Percentiles rank a stretch among this genome's conserved stretches.
Conservation (phyloP, 2,797 vertebrate species). For the Simalia tracyae region DNA sequence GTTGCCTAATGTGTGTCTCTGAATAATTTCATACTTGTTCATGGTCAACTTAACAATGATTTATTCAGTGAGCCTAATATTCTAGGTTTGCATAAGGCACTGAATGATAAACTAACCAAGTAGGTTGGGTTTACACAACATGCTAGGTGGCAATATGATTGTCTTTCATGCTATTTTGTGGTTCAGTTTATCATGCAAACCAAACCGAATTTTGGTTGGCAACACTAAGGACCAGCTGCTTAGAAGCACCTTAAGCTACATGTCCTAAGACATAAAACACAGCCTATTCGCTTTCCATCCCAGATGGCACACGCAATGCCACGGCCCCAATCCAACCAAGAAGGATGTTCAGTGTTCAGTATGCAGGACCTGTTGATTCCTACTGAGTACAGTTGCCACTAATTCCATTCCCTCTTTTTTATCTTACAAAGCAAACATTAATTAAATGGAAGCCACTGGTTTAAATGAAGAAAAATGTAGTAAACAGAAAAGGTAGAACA, state of each 20-base stretch:
- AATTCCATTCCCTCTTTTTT: neutral
- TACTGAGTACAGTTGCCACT: too few relatives aligned
- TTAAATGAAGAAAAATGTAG: neutral
- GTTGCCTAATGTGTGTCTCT: neutral
- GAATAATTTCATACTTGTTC: neutral
- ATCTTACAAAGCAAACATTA: neutral
- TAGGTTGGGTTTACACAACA: neutral
- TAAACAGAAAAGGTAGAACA: neutral
- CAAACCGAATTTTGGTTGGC: neutral
- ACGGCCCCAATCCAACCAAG: too few relatives aligned
- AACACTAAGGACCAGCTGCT: neutral
- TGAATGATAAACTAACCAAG: neutral
- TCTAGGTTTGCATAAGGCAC: neutral
- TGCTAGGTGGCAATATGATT: neutral
- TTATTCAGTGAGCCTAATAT: neutral
- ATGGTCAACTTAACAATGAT: neutral
- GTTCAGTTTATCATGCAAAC: neutral
- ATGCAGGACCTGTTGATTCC: neutral
- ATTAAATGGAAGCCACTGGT: neutral
- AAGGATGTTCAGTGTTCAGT: neutral
- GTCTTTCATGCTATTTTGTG: neutral
- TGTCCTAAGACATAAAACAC: neutral
- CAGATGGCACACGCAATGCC: neutral
- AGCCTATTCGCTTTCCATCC: neutral
- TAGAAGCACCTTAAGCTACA: neutral